Conservation (phyloP, 30 jellyfish, hydroid and myxozoan species). For the Morbakka virulenta region DNA sequence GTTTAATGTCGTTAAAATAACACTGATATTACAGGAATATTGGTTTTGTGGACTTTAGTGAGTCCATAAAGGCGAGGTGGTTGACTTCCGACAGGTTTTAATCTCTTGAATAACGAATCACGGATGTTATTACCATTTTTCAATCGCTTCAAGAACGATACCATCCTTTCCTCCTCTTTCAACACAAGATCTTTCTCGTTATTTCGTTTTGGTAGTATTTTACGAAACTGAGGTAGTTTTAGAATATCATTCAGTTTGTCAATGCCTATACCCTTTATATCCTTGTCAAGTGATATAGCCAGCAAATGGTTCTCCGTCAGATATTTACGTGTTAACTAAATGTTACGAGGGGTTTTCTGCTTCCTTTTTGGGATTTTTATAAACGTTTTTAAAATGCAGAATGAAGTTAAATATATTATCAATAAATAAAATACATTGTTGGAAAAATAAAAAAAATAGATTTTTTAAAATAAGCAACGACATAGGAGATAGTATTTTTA, state of each 20-base stretch:
- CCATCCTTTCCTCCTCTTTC: slow-evolving; percentile 39
- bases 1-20: no score
- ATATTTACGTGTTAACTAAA: slow-evolving; percentile 1
- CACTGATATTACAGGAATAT: slow-evolving; percentile 21
- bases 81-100: slow-evolving; percentile 37
- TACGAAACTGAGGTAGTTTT: slow-evolving; percentile 26
- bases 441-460: no score
- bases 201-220: slow-evolving; percentile 9
- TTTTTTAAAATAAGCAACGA: no score
- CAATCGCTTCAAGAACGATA: slow-evolving; percentile 19
- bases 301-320: slow-evolving; percentile 24
- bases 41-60: slow-evolving; percentile 17
- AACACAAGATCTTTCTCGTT: slow-evolving; percentile 29
- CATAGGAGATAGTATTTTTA: no score
- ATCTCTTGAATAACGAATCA: slow-evolving; percentile 5
- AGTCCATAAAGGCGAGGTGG: no score
- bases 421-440: no score
- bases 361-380: no score
- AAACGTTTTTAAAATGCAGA: no score
- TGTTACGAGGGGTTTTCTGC: slow-evolving; percentile 33
- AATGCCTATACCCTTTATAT: slow-evolving; percentile 35
- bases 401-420: no score
- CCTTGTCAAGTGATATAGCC: slow-evolving; percentile 39
- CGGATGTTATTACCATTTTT: slow-evolving; percentile 11
- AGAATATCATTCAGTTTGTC: slow-evolving; percentile 12